Percentiles rank a stretch among this genome's conserved stretches.
Evolutionary conservation across 1,140 invertebrate species (phyloP).

Genomic region (Hypothenemus hampei): DNA sequence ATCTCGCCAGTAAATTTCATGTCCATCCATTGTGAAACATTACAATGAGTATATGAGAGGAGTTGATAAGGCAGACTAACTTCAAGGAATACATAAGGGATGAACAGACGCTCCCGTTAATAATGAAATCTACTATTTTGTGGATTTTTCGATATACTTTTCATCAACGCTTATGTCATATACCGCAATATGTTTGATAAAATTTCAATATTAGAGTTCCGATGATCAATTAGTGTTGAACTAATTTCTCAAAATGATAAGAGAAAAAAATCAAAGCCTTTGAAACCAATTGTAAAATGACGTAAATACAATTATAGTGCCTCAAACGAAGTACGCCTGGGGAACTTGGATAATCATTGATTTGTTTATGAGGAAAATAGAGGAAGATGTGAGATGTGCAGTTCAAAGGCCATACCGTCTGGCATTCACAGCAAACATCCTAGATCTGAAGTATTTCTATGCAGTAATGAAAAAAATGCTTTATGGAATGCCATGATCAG

Average conservation of each 20-base stretch:
- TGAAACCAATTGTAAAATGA: background rate
- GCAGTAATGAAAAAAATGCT: no score
- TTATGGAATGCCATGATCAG: background rate
- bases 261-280: background rate
- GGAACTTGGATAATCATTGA: background rate
- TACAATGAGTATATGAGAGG: no score
- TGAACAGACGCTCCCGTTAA: background rate
- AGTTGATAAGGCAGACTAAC: no score
- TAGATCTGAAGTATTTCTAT: background rate
- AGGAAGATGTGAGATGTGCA: background rate
- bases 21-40: no score
- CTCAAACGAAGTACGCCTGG: background rate
- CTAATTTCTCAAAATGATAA: background rate
- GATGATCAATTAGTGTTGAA: background rate
- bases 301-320: background rate
- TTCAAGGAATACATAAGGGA: background rate
- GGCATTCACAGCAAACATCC: background rate
- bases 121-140: no score
- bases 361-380: background rate
- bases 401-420: background rate
- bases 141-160: no score
- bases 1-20: no score
- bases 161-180: background rate
- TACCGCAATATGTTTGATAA: background rate
- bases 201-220: background rate